Evolutionary conservation across 2,888 invertebrate species (phyloP).

Genomic region (Leucoma salicis): DNA sequence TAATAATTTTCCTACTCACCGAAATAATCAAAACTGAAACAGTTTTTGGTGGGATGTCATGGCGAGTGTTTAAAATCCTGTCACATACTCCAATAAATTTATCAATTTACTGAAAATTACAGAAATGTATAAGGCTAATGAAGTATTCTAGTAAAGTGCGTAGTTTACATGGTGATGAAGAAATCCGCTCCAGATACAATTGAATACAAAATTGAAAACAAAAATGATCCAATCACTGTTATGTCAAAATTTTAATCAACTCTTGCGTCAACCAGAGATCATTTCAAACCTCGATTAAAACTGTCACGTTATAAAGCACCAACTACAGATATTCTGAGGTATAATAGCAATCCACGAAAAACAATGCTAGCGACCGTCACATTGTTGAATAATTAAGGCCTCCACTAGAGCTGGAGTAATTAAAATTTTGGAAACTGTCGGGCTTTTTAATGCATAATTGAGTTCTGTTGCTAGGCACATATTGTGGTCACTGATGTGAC

Average conservation of each 20-base stretch:
- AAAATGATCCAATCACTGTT: no score
- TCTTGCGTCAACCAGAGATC: background rate
- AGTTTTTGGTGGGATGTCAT: no score
- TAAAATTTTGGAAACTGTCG: constrained; percentile 38
- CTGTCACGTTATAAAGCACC: constrained; percentile 19
- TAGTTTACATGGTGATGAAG: no score
- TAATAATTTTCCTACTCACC: no score
- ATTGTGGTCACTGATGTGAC: constrained; percentile 13
- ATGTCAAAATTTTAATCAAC: constrained; percentile 1
- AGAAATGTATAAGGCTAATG: no score
- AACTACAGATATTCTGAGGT: constrained; percentile 26
- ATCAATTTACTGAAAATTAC: no score
- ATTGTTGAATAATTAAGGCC: constrained; percentile 38
- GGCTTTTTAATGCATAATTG: constrained; percentile 22
- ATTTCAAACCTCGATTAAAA: constrained; percentile 13
- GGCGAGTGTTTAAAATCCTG: no score
- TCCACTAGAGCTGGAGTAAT: constrained; percentile 31
- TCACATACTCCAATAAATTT: no score
- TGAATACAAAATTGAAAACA: no score
- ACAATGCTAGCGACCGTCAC: constrained; percentile 28
- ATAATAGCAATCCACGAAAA: constrained; percentile 36
- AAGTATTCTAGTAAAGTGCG: no score
- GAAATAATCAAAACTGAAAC: no score
- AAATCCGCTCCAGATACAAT: no score
- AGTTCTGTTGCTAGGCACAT: constrained; percentile 12